Conservation (phyloP, 2,113 vertebrate genomes). For the Entomyzon cyanotis region DNA sequence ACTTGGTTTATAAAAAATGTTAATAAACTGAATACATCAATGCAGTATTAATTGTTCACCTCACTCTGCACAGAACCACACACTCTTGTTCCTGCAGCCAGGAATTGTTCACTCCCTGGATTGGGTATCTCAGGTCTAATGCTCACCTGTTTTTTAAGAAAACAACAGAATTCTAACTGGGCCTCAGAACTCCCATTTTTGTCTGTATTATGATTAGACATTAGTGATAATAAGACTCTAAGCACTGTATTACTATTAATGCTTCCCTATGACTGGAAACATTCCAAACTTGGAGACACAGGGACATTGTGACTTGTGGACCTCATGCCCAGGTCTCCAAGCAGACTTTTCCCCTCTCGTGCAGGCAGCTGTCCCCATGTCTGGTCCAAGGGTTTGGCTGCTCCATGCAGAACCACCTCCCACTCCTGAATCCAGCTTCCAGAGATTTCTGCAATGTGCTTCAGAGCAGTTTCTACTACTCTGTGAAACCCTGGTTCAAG, state of each 20-base stretch:
- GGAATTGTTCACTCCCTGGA: background rate
- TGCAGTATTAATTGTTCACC: background rate
- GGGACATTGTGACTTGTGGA: accelerated
- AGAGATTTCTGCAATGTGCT: background rate
- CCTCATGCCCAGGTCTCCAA: background rate
- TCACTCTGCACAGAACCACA: background rate
- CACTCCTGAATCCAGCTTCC: background rate
- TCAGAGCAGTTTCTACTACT: background rate
- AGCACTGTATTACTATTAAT: background rate
- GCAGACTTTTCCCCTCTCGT: too few relatives aligned
- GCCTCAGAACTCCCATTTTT: background rate
- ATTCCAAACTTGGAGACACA: background rate
- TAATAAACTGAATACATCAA: background rate
- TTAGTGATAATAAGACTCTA: background rate
- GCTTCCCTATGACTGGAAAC: background rate
- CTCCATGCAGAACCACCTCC: background rate
- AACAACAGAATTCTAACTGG: background rate
- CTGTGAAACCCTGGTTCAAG: background rate
- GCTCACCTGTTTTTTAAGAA: background rate
- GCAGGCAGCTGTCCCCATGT: accelerated
- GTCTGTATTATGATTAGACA: background rate
- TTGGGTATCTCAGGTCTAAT: background rate
- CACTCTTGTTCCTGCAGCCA: background rate
- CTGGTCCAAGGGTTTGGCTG: background rate
- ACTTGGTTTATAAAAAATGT: background rate